Conservation (phyloP, 1,140 invertebrate species). For the Anoplophora glabripennis region DNA sequence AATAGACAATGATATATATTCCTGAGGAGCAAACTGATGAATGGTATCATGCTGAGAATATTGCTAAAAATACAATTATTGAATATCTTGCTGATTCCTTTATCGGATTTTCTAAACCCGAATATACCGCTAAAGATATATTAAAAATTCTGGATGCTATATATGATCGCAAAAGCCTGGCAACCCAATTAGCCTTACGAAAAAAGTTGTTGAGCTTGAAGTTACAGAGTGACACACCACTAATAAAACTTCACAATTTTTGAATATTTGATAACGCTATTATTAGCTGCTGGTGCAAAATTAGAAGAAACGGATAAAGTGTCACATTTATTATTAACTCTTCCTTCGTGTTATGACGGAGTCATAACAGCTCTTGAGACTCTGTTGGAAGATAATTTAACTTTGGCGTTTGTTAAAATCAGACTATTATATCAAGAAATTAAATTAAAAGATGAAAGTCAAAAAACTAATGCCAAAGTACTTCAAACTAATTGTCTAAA, state of each 20-base stretch:
- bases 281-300: constrained; percentile 39
- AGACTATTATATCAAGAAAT: too few relatives aligned
- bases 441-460: constrained; percentile 11
- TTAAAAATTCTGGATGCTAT: too few relatives aligned
- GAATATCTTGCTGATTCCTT: too few relatives aligned
- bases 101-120: too few relatives aligned
- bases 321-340: constrained; percentile 44
- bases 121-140: too few relatives aligned
- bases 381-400: constrained; percentile 35
- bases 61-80: too few relatives aligned
- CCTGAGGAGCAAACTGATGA: too few relatives aligned
- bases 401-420: constrained; percentile 27
- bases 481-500: neutral
- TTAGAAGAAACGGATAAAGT: constrained; percentile 32
- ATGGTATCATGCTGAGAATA: too few relatives aligned
- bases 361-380: constrained; percentile 49
- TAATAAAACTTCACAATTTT: constrained; percentile 35
- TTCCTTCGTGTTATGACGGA: constrained; percentile 44
- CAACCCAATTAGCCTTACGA: constrained; percentile 6
- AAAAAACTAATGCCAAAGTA: neutral
- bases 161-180: too few relatives aligned
- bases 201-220: constrained; percentile 46
- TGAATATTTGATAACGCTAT: constrained; percentile 45
- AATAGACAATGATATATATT: too few relatives aligned
- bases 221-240: constrained; percentile 40